These are phyloP conservation scores for Volucella bombylans DNA, from an alignment of 2,888 invertebrate genomes.

Conservation along the genomic window DNA sequence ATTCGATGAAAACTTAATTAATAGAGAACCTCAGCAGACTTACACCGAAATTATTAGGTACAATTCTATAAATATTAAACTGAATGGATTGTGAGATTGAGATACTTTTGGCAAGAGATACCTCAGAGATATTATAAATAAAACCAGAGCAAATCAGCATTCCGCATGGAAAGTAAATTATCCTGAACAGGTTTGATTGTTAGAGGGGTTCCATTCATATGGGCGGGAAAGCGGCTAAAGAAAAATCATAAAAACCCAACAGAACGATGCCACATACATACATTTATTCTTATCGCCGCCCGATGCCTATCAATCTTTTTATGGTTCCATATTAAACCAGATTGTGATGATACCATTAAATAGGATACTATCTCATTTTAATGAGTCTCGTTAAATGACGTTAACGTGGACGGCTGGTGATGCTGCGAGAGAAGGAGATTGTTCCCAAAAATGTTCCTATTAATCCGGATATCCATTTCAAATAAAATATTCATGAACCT, in stretches of 20 bases:
- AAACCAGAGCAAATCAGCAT: constrained; percentile 28
- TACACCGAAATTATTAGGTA: too few species aligned
- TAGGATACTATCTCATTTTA: constrained; percentile 39
- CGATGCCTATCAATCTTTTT: constrained; percentile 54
- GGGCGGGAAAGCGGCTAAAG: constrained; percentile 26
- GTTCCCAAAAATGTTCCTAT: too few species aligned
- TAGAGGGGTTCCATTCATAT: not conserved
- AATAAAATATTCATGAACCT: too few species aligned
- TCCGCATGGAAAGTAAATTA: too few species aligned
- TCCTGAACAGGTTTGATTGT: constrained; percentile 34
- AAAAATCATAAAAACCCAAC: constrained; percentile 16
- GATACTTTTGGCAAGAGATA: too few species aligned
- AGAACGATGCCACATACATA: not conserved
- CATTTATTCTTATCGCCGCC: constrained; percentile 25
- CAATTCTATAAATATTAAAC: too few species aligned
- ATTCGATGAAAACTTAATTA: constrained; percentile 43
- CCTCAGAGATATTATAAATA: constrained; percentile 8
- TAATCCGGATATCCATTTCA: too few species aligned
- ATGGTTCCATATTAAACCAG: constrained; percentile 30
- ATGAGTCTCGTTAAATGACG: not conserved
- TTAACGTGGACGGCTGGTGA: too few species aligned
- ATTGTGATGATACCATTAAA: constrained; percentile 32
- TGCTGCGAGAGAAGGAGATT: too few species aligned
- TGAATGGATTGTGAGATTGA: too few species aligned
- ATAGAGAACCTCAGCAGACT: too few species aligned